phyloP scores from a whole-genome alignment of 2,797 vertebrate species.

The Nyctibius grandis region DNA sequence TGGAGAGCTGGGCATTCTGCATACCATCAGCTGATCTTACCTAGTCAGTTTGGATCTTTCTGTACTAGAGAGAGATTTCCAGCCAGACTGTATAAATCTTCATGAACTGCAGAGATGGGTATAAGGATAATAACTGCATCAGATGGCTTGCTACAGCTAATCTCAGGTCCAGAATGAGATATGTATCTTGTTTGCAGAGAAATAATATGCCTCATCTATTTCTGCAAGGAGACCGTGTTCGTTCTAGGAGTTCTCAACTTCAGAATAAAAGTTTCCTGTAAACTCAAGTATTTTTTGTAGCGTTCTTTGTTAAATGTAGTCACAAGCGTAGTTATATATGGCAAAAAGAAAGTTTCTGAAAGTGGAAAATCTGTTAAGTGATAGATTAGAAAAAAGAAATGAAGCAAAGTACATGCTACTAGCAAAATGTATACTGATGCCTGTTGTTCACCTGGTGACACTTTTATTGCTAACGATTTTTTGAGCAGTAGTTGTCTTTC shows the following conservation, averaged over 20 bases:
- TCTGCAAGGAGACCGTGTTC: background rate
- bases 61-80: background rate
- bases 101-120: background rate
- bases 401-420: background rate
- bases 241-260: background rate
- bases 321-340: background rate
- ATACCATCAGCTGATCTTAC: background rate
- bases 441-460: background rate
- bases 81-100: background rate
- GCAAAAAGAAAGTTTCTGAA: background rate
- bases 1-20: background rate
- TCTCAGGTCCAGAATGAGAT: background rate
- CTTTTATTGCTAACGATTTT: background rate
- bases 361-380: background rate
- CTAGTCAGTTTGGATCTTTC: background rate
- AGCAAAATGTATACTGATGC: background rate
- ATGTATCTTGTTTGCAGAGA: background rate
- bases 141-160: background rate
- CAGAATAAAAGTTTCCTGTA: background rate
- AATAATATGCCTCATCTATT: background rate
- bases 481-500: background rate
- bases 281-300: background rate
- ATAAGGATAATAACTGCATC: background rate
- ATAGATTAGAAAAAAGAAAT: background rate
- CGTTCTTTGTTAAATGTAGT: background rate